phyloP scores from a whole-genome alignment of 2,113 vertebrate species.

The Dasypus novemcinctus region DNA sequence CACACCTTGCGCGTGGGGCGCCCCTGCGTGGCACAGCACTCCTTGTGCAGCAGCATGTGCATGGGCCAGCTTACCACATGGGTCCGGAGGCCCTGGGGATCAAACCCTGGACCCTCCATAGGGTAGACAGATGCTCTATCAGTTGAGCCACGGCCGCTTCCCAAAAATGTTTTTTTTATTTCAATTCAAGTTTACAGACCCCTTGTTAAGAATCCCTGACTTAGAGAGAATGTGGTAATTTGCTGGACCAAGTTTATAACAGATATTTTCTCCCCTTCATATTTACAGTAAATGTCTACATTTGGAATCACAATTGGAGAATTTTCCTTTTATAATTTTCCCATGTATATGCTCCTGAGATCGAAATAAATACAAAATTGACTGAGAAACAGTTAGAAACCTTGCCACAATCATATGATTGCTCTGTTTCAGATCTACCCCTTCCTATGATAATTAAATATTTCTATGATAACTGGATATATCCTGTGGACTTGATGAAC shows the following conservation, averaged over 20 bases:
- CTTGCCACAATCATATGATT: not conserved
- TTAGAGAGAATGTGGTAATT: not conserved
- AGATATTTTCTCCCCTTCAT: not conserved
- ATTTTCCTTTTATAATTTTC: slow-evolving; percentile 32
- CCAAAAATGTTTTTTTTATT: too few relatives aligned
- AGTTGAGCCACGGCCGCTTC: too few relatives aligned
- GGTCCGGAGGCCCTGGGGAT: too few relatives aligned
- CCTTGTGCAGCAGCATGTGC: too few relatives aligned
- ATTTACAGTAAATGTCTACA: not conserved
- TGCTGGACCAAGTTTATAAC: not conserved
- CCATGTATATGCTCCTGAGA: not conserved
- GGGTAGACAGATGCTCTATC: too few relatives aligned
- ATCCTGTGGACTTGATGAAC: not conserved
- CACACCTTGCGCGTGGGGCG: too few relatives aligned
- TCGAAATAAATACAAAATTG: slow-evolving; percentile 38
- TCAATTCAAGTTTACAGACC: too few relatives aligned
- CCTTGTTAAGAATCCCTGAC: too few relatives aligned
- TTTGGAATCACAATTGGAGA: not conserved
- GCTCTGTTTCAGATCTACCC: not conserved
- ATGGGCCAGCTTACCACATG: too few relatives aligned
- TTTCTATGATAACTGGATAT: not conserved
- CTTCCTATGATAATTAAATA: not conserved
- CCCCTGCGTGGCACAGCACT: too few relatives aligned
- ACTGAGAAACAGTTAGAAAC: not conserved
- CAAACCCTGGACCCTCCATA: too few relatives aligned